phyloP scores from a whole-genome alignment of 2,113 vertebrate genomes.

The Gasterosteus nipponicus region DNA sequence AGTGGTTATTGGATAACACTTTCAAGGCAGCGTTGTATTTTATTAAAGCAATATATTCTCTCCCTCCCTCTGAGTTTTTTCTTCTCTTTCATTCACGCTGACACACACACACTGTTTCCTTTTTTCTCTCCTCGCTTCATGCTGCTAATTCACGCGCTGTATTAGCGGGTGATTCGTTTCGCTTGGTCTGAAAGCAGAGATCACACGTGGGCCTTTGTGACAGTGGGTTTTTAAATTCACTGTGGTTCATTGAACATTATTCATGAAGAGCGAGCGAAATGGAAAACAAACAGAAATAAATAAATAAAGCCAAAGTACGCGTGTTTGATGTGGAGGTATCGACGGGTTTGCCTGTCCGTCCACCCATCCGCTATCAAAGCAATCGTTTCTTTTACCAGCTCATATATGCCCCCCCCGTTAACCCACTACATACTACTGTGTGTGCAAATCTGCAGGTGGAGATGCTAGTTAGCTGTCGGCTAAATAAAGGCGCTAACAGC shows the following conservation, averaged over 20 bases:
- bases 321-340: constrained; percentile 10
- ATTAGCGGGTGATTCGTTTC: background rate
- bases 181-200: constrained; percentile 38
- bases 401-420: too few species aligned
- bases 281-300: constrained; percentile 24
- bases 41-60: constrained; percentile 53
- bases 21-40: constrained; percentile 44
- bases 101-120: background rate
- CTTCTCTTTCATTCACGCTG: constrained; percentile 1
- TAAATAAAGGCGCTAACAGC: too few species aligned
- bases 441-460: too few species aligned
- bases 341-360: background rate
- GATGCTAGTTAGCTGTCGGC: too few species aligned
- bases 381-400: too few species aligned
- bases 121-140: background rate
- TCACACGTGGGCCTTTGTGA: constrained; percentile 31
- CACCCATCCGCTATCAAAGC: too few species aligned
- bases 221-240: constrained; percentile 24
- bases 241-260: constrained; percentile 6
- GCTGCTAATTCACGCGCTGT: constrained; percentile 1
- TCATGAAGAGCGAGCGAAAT: constrained; percentile 4
- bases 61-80: background rate
- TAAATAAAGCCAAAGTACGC: constrained; percentile 17
- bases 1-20: constrained; percentile 37
- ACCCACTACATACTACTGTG: too few species aligned